Base-by-base conservation (phyloP, 2,888 invertebrate species). In the Pachymerium ferrugineum region DNA sequence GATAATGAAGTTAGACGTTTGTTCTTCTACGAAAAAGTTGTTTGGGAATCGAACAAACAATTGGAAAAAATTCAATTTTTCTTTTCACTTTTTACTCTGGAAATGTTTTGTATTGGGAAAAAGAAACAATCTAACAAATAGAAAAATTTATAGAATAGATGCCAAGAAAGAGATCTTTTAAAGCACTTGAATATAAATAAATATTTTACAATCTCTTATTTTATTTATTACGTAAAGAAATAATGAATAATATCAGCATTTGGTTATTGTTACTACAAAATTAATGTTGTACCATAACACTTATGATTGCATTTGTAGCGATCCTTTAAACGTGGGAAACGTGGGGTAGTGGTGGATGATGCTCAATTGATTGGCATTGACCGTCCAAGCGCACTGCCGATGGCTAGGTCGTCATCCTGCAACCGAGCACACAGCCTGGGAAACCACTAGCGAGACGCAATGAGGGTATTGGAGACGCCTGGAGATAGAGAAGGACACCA, bases 1-100 rank as follows among this genome's bases (percentile, higher is more conserved):
- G 62, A 62, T 62, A 62, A 62, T 62, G 62, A 62, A 62, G 62
- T 62, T 62, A 62, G 62, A 62, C 62, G 62, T 28, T 62, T 62
- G 62, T 62, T 62, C 62, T 22, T 25, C n/a, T 62, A 62, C 62
- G 3, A 62, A 62, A 38, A 62, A 22, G 25, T 28, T 28, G 28
- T 62, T 62, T 62, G 25, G n/a, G n/a, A n/a, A n/a, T n/a, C n/a
- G n/a, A n/a, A n/a, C n/a, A 62, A 62, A 62, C 62, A 14, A 28
- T 28, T 3, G 3, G 12, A 62, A 62, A 25, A 62, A 25, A 62
- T 1, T 38, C 8, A 1, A 38, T 38, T 38, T 38, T 38, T 38
- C 16, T 38, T 4, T 38, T 0, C 4, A n/a, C n/a, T n/a, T n/a
- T n/a, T n/a, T n/a, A n/a, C n/a, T n/a, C n/a, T n/a, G n/a, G n/a